Conservation (phyloP, 2,888 invertebrate genomes). For the Neocrepidodera transversa region DNA sequence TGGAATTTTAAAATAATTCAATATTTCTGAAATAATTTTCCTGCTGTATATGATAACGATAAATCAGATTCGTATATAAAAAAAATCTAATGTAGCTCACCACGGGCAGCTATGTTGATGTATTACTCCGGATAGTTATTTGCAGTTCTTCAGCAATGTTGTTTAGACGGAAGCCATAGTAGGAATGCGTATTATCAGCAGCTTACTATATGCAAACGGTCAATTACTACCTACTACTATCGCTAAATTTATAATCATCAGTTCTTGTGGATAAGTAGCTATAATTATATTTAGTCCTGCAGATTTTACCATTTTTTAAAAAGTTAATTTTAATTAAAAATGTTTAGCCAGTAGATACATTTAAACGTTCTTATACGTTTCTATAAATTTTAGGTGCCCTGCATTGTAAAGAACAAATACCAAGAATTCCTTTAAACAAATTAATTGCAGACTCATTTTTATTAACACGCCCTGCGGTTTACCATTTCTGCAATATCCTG, state of each 20-base stretch:
- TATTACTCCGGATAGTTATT: slow-evolving; percentile 16
- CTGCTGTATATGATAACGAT: slow-evolving; percentile 23
- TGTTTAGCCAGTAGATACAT: too few relatives aligned
- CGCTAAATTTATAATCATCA: slow-evolving; percentile 3
- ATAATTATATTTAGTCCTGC: too few relatives aligned
- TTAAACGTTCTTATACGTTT: too few relatives aligned
- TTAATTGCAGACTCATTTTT: slow-evolving; percentile 20
- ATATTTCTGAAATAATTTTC: slow-evolving; percentile 19
- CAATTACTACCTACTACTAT: slow-evolving; percentile 20
- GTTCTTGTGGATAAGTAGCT: too few relatives aligned
- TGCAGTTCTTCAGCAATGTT: slow-evolving; percentile 20
- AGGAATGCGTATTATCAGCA: slow-evolving; percentile 22
- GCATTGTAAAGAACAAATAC: slow-evolving; percentile 9
- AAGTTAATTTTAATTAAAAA: too few relatives aligned
- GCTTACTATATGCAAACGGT: slow-evolving; percentile 25
- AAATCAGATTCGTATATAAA: too few relatives aligned
- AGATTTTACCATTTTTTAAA: too few relatives aligned
- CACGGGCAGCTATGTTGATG: slow-evolving; percentile 30
- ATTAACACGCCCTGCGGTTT: slow-evolving; percentile 19
- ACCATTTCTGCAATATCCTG: slow-evolving; percentile 37
- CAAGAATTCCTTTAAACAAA: slow-evolving; percentile 21
- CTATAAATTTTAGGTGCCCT: slow-evolving; percentile 3
- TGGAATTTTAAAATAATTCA: slow-evolving; percentile 1
- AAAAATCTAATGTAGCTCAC: slow-evolving; percentile 23
- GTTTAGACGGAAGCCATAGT: slow-evolving; percentile 24